Evolutionary conservation across 2,888 invertebrate genomes (phyloP), one percentile per base, ranked within the genome.

Genomic region (Brachylomia viminalis): DNA sequence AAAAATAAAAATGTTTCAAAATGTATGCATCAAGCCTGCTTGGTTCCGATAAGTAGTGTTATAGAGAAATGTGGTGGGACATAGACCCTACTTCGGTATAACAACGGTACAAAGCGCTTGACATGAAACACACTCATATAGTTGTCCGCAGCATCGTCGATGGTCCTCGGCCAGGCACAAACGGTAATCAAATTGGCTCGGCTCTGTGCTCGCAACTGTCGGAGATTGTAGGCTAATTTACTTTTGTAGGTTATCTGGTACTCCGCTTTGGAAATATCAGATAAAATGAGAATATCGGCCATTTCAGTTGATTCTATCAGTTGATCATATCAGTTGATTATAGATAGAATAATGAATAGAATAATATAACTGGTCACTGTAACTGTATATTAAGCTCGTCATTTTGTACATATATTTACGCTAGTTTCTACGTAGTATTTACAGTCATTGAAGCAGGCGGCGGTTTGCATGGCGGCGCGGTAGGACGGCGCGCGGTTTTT

Each of bases 151-250:
- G 47, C 56, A 8, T 13, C 64, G 76, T 77, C 72, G 62, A 81
- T 70, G 74, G 68, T 49, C 27, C 82, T 77, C 73, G 45, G 54
- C 23, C 70, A 45, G 61, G 84, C 61, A 74, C 72, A 71, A 68
- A 73, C 80, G 58, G 72, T 77, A 62, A 84, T 84, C 77, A 82
- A 75, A 80, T 77, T 84, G 80, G 76, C 67, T 30, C 72, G 75
- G 62, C 65, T 72, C 72, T 66, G 52, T 75, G 65, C 64, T 47
- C 72, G 42, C 70, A 59, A 13, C 71, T 11, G 69, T 52, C 58
- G 23, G 72, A 73, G 23, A 72, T 54, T 54, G 54, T 56, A 38
- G 33, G 67, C 20, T 70, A 64, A 73, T 74, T 75, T 75, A 58
- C 61, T 81, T 80, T 72, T 75, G 69, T 70, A 62, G 45, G 27